These are phyloP conservation scores for Chiloscyllium plagiosum DNA, from an alignment of 2,113 vertebrate species.

Conservation along the genomic window DNA sequence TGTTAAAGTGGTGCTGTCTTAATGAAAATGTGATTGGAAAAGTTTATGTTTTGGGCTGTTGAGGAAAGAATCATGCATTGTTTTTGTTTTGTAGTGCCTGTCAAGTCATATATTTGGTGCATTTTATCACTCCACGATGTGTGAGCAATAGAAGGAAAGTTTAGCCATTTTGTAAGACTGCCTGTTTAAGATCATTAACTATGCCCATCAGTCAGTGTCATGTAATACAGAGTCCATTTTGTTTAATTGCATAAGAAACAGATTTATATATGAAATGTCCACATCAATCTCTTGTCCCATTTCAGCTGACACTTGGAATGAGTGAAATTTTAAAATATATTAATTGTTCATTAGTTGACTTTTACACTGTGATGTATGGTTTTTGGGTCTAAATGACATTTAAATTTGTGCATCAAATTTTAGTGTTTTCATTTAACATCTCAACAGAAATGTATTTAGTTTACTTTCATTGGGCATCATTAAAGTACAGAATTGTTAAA, in stretches of 20 bases:
- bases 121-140: background rate
- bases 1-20: background rate
- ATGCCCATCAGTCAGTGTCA: background rate
- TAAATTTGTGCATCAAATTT: background rate
- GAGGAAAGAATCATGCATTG: no score
- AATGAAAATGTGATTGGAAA: background rate
- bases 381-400: background rate
- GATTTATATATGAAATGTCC: background rate
- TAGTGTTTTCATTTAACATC: background rate
- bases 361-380: background rate
- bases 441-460: background rate
- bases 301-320: background rate
- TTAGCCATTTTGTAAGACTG: background rate
- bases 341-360: background rate
- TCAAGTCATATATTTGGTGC: background rate
- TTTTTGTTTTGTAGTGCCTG: background rate
- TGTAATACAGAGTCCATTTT: slow-evolving; percentile 1
- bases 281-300: background rate
- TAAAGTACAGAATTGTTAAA: background rate
- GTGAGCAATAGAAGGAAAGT: background rate
- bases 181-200: background rate
- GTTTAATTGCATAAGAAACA: background rate
- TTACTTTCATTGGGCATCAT: background rate
- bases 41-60: background rate
- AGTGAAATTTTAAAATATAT: background rate